Evolutionary conservation across 2,888 invertebrate genomes (phyloP).

Genomic region (Liopterus haemorrhoidalis): DNA sequence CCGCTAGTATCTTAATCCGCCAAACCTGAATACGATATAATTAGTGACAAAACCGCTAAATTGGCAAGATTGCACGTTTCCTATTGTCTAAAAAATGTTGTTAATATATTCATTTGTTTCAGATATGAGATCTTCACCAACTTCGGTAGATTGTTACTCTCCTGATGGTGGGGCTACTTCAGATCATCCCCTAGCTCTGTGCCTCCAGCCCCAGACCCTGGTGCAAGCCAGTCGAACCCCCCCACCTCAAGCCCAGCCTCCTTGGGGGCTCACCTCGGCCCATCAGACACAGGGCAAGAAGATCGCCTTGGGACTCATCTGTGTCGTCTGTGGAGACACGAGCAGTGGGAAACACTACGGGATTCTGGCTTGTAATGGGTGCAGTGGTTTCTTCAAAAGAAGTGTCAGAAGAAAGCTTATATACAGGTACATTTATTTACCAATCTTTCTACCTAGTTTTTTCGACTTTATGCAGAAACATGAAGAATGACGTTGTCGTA

Average conservation of each 20-base stretch:
- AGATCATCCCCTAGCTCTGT: conserved; percentile 54
- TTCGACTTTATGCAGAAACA: too few relatives aligned
- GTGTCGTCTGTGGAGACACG: conserved; percentile 95
- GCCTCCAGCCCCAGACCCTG: conserved; percentile 54
- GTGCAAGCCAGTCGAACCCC: conserved; percentile 60
- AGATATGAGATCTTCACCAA: conserved; percentile 43
- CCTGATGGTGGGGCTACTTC: conserved; percentile 44
- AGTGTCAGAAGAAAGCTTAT: conserved; percentile 93
- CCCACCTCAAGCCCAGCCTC: conserved; percentile 49
- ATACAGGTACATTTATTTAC: conserved; percentile 88
- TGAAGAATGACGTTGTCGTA: too few relatives aligned
- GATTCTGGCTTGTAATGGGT: conserved; percentile 97
- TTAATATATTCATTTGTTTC: too few relatives aligned
- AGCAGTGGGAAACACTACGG: conserved; percentile 97
- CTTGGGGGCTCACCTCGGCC: too few relatives aligned
- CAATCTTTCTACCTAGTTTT: conserved; percentile 9
- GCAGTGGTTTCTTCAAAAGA: conserved; percentile 98
- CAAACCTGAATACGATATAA: too few relatives aligned
- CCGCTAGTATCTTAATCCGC: too few relatives aligned
- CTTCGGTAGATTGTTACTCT: conserved; percentile 43
- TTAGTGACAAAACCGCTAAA: too few relatives aligned
- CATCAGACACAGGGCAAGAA: conserved; percentile 36
- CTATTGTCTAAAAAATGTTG: too few relatives aligned
- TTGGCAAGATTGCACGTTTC: too few relatives aligned
- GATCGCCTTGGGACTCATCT: conserved; percentile 66